A percentile compares a stretch with the other conserved stretches of the same genome.
Evolutionary conservation across 2,888 invertebrate genomes (phyloP).

Genomic region (Acronicta leporina): DNA sequence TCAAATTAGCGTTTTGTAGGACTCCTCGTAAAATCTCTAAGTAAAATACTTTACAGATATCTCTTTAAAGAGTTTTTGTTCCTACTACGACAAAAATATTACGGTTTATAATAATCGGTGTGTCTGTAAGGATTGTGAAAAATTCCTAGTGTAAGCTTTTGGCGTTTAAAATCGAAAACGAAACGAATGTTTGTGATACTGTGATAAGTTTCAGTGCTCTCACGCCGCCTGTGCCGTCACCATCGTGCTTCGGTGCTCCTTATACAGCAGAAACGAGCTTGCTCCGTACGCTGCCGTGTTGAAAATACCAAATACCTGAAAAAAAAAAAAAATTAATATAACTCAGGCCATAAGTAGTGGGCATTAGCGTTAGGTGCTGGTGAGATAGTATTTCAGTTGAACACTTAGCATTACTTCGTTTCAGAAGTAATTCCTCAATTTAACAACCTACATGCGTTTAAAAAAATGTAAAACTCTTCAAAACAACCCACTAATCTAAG

Average conservation of each 20-base stretch:
- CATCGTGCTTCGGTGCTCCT: constrained; percentile 90
- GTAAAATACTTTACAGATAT: too few species aligned
- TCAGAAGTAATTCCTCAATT: too few species aligned
- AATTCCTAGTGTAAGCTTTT: constrained; percentile 41
- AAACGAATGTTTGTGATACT: constrained; percentile 59
- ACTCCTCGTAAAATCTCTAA: neutral
- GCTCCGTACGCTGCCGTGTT: constrained; percentile 94
- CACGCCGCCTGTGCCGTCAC: constrained; percentile 60
- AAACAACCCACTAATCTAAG: constrained; percentile 26
- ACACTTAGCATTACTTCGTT: too few species aligned
- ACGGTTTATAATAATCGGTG: constrained; percentile 31
- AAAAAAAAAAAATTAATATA: constrained; percentile 29
- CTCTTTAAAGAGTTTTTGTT: neutral
- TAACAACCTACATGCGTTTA: neutral
- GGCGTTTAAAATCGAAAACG: constrained; percentile 59
- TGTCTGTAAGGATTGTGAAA: constrained; percentile 43
- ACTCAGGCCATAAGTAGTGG: neutral
- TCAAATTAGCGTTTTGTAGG: constrained; percentile 20
- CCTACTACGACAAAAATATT: constrained; percentile 3
- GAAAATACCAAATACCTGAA: constrained; percentile 94
- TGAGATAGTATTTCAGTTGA: too few species aligned
- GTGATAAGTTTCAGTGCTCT: constrained; percentile 58
- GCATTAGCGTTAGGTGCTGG: too few species aligned
- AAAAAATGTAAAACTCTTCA: neutral
- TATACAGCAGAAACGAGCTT: constrained; percentile 93